phyloP scores from a whole-genome alignment of 2,888 invertebrate genomes.

The Phrixothrix hirtus region DNA sequence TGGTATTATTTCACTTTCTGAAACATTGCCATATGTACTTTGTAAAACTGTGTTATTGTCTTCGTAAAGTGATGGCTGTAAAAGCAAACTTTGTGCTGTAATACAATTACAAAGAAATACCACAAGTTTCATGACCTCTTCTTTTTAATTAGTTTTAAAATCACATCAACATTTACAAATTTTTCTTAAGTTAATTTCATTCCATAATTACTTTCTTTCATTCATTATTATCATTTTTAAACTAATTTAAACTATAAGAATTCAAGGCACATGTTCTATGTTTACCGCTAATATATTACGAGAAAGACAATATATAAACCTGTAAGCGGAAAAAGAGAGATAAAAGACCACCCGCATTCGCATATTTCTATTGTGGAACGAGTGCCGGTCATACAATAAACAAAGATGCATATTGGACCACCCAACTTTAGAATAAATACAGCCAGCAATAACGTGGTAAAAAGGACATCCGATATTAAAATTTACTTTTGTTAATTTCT shows the following conservation, averaged over 20 bases:
- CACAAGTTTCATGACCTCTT: slow-evolving; percentile 10
- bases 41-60: slow-evolving; percentile 6
- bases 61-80: background rate
- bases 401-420: slow-evolving; percentile 23
- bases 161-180: background rate
- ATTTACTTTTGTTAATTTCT: background rate
- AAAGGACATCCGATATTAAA: background rate
- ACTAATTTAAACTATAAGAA: slow-evolving; percentile 10
- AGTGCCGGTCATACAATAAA: slow-evolving; percentile 17
- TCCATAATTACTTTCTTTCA: background rate
- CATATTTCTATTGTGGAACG: slow-evolving; percentile 15
- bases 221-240: slow-evolving; percentile 11
- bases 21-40: background rate
- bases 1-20: background rate
- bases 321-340: slow-evolving; percentile 26
- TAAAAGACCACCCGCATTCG: slow-evolving; percentile 39
- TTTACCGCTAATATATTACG: slow-evolving; percentile 15
- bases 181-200: background rate
- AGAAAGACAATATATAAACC: slow-evolving; percentile 13
- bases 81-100: background rate
- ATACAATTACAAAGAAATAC: slow-evolving; percentile 11
- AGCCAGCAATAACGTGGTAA: no score
- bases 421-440: slow-evolving; percentile 31
- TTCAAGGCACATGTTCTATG: slow-evolving; percentile 29
- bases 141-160: background rate